Evolutionary conservation across 2,888 invertebrate genomes (phyloP).

Genomic region (Cotesia congregata): DNA sequence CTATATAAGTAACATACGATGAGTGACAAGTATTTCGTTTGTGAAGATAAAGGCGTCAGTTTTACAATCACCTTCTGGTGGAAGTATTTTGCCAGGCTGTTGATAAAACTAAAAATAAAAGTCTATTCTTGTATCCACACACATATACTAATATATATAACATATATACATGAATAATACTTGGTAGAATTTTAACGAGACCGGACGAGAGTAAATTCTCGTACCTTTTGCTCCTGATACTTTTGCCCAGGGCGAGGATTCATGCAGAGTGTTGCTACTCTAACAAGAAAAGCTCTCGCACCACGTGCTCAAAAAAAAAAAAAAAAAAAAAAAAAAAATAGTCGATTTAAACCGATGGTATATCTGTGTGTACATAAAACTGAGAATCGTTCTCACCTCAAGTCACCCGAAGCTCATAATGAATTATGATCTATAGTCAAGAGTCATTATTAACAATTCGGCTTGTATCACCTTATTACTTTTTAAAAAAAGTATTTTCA

Average conservation of each 20-base stretch:
- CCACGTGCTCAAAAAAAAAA: constrained; percentile 20
- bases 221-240: constrained; percentile 29
- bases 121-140: constrained; percentile 47
- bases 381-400: constrained; percentile 35
- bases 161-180: constrained; percentile 44
- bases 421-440: constrained; percentile 36
- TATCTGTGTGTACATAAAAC: constrained; percentile 26
- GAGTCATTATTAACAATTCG: constrained; percentile 30
- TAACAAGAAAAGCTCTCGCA: constrained; percentile 55
- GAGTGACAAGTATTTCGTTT: constrained; percentile 11
- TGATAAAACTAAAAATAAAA: constrained; percentile 30
- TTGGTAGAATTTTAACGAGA: constrained; percentile 66
- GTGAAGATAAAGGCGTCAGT: constrained; percentile 53
- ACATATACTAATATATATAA: constrained; percentile 10
- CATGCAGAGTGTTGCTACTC: constrained; percentile 41
- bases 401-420: constrained; percentile 33
- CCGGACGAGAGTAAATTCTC: constrained; percentile 53
- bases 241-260: constrained; percentile 57
- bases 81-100: constrained; percentile 42
- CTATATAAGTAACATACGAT: constrained; percentile 3
- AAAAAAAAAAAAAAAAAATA: not conserved
- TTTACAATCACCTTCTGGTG: constrained; percentile 47
- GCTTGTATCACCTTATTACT: constrained; percentile 20
- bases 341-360: constrained; percentile 18
- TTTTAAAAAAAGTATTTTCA: constrained; percentile 3